Evolutionary conservation across 2,113 vertebrate species (phyloP), one percentile per base, ranked within the genome.

Genomic region (Ameiurus melas): DNA sequence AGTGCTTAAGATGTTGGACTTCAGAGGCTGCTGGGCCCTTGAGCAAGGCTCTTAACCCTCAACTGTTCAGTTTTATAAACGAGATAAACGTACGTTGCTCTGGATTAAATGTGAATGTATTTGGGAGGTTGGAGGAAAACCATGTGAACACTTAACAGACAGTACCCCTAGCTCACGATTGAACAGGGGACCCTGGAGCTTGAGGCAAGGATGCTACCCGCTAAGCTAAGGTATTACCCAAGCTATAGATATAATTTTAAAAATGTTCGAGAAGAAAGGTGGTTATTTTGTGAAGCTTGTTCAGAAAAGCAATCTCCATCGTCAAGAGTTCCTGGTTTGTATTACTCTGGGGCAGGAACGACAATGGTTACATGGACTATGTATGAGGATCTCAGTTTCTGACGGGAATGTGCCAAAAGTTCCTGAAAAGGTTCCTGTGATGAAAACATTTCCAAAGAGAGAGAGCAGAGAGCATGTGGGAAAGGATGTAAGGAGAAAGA

Each of bases 401-500:
- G 16, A 80, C 2, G 5, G n/a, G 5, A 79, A 79, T 30, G n/a
- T 33, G 7, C 53, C n/a, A 20, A 81, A 81, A 57, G 78, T 81
- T 81, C 78, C 78, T 58, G 53, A 83, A 62, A 62, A 39, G 57
- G 33, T 83, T 62, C 57, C 80, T 27, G 36, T 43, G 57, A 36
- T 62, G 51, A 80, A 62, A 83, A 83, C 25, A 62, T 3, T 27
- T 83, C 80, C 57, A 83, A 58, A 81, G 55, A 20, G 33, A 39
- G n/a, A n/a, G 80, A 62, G n/a, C 33, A 83, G 9, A 43, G 6
- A 43, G 6, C 58, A 83, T 83, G 57, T 39, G 57, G 80, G 93
- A 85, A 91, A 86, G 88, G 20, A 57, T 25, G 33, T 62, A 87
- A 57, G 53, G 75, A 79, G 53, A 12, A 9, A 55, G 86, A 83